Evolutionary conservation across 2,797 vertebrate genomes (phyloP).

Genomic region (Poeciliopsis presidionis): DNA sequence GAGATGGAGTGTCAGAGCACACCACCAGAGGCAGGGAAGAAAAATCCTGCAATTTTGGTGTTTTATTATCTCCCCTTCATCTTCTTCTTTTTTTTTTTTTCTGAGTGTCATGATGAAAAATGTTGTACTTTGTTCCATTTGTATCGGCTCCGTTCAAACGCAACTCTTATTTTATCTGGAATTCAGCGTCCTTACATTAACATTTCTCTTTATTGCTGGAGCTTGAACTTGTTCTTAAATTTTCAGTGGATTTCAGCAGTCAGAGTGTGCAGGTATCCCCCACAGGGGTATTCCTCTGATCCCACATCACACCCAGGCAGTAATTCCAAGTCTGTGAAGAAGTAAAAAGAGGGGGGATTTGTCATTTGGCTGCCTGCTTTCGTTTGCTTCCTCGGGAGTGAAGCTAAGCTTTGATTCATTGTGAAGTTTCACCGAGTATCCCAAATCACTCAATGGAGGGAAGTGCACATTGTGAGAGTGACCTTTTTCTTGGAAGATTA

Average conservation of each 20-base stretch:
- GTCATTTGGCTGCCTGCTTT: slow-evolving; percentile 77
- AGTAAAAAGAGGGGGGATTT: slow-evolving; percentile 62
- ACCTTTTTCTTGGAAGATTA: slow-evolving; percentile 69
- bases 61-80: slow-evolving; percentile 47
- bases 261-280: slow-evolving; percentile 63
- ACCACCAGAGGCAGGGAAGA: slow-evolving; percentile 61
- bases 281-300: slow-evolving; percentile 70
- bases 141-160: slow-evolving; percentile 13
- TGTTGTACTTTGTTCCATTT: slow-evolving; percentile 34
- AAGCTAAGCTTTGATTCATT: slow-evolving; percentile 73
- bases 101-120: slow-evolving; percentile 34
- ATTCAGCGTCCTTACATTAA: neutral
- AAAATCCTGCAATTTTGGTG: slow-evolving; percentile 62
- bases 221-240: slow-evolving; percentile 27
- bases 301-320: slow-evolving; percentile 70
- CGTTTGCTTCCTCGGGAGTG: slow-evolving; percentile 62
- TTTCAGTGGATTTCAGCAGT: slow-evolving; percentile 50
- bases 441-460: slow-evolving; percentile 65
- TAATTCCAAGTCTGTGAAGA: slow-evolving; percentile 72
- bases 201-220: neutral
- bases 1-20: slow-evolving; percentile 72
- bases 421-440: slow-evolving; percentile 71
- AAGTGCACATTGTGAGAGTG: slow-evolving; percentile 58
- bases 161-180: neutral
- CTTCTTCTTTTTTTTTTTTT: slow-evolving; percentile 21